These are phyloP conservation scores for Mylabris phalerata DNA, from an alignment of 1,140 invertebrate species.

Conservation along the genomic window DNA sequence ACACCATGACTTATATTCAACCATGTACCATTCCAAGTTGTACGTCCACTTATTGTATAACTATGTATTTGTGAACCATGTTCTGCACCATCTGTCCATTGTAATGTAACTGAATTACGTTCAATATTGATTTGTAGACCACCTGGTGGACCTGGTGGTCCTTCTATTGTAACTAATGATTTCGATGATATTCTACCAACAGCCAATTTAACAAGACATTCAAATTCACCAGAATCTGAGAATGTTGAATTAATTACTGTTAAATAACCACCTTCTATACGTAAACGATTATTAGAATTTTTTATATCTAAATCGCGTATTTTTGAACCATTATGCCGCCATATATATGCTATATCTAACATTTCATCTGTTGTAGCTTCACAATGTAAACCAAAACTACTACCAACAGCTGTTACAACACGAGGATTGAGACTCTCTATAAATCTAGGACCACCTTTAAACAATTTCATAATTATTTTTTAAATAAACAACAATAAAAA, in stretches of 20 bases:
- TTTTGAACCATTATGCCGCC: constrained; percentile 80
- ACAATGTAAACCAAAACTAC: constrained; percentile 69
- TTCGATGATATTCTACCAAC: constrained; percentile 71
- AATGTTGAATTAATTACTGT: constrained; percentile 76
- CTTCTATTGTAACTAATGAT: constrained; percentile 67
- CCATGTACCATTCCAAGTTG: constrained; percentile 83
- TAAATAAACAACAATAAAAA: not conserved
- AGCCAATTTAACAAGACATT: constrained; percentile 81
- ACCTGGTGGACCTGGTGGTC: constrained; percentile 76
- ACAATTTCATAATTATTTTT: not conserved
- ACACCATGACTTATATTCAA: constrained; percentile 57
- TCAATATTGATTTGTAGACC: constrained; percentile 71
- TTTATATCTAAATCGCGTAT: constrained; percentile 60
- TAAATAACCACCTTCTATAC: constrained; percentile 64
- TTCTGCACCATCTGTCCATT: constrained; percentile 84
- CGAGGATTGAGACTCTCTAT: constrained; percentile 57
- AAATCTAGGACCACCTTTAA: constrained; percentile 60
- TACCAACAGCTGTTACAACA: constrained; percentile 60
- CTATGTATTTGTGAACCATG: constrained; percentile 70
- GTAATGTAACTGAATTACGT: constrained; percentile 67
- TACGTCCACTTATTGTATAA: constrained; percentile 75
- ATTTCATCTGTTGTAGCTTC: constrained; percentile 71
- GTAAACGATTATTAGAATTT: constrained; percentile 45
- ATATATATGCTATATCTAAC: constrained; percentile 82
- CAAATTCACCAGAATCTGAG: constrained; percentile 79